These are phyloP conservation scores for Buathra laborator DNA, from an alignment of 2,888 invertebrate species.

Conservation along the genomic window DNA sequence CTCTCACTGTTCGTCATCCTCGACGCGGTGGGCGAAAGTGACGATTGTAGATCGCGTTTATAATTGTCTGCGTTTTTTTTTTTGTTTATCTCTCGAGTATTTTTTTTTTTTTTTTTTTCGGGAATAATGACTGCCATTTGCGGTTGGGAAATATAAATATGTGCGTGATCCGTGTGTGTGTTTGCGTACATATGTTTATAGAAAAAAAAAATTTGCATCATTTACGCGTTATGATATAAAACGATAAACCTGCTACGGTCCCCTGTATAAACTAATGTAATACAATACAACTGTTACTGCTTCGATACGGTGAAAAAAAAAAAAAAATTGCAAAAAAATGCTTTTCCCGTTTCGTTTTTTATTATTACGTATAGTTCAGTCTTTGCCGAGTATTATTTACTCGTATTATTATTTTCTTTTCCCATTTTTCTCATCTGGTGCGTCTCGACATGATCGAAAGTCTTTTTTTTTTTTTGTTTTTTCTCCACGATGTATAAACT, in stretches of 20 bases:
- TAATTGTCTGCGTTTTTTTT: constrained; percentile 39
- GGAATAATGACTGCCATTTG: constrained; percentile 35
- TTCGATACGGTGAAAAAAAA: constrained; percentile 46
- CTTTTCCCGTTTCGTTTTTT: constrained; percentile 25
- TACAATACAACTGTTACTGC: constrained; percentile 33
- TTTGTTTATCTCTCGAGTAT: constrained; percentile 17
- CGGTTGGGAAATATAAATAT: constrained; percentile 61
- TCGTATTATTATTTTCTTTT: constrained; percentile 16
- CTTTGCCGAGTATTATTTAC: constrained; percentile 42
- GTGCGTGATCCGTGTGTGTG: constrained; percentile 63
- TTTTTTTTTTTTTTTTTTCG: constrained; percentile 37
- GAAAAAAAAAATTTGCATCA: constrained; percentile 43
- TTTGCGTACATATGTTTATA: constrained; percentile 41
- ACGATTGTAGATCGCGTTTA: constrained; percentile 43
- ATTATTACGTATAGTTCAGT: constrained; percentile 57
- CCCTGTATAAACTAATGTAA: constrained; percentile 19
- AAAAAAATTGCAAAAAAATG: constrained; percentile 22
- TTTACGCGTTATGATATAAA: constrained; percentile 36
- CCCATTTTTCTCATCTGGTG: constrained; percentile 65
- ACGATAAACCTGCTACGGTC: constrained; percentile 43
- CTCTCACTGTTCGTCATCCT: constrained; percentile 41
- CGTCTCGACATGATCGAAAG: constrained; percentile 66
- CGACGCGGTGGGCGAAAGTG: constrained; percentile 39
- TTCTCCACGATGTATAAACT: constrained; percentile 38
- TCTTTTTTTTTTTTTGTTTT: constrained; percentile 39